Evolutionary conservation across 92 coral and sea anemone genomes (phyloP).

Genomic region (Umimayanthus kanabou): DNA sequence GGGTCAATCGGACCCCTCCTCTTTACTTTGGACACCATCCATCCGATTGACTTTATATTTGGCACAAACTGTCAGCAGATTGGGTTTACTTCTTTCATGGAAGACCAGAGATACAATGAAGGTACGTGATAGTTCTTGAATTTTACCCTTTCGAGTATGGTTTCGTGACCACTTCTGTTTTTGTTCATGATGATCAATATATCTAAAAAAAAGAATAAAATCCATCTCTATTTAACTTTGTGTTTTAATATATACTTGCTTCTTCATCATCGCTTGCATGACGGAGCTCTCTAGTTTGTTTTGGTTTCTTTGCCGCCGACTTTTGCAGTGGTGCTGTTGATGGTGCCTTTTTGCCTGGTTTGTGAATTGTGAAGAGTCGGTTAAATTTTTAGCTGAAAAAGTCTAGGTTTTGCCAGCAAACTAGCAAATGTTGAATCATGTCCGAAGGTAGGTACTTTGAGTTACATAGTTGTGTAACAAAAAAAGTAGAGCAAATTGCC

Average conservation of each 20-base stretch:
- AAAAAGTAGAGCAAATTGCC: not conserved
- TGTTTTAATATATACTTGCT: not conserved
- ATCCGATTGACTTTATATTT: too few species aligned
- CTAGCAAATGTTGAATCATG: not conserved
- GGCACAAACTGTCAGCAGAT: not conserved
- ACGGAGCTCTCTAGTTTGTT: not conserved
- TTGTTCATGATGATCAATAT: not conserved
- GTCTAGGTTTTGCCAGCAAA: not conserved
- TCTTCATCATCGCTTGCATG: not conserved
- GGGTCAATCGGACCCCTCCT: too few species aligned
- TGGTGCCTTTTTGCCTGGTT: not conserved
- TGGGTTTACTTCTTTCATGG: not conserved
- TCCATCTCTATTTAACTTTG: not conserved
- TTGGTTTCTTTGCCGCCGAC: not conserved
- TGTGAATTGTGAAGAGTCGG: not conserved
- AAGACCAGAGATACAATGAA: not conserved
- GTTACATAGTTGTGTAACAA: not conserved
- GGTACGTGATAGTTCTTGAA: not conserved
- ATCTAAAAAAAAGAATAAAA: not conserved
- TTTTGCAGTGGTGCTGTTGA: not conserved
- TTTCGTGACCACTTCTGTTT: not conserved
- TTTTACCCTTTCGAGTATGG: not conserved
- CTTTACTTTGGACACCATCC: too few species aligned
- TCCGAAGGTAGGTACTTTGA: not conserved
- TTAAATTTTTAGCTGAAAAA: not conserved